Conservation (phyloP, 2,113 vertebrate genomes). For the Parus major region DNA sequence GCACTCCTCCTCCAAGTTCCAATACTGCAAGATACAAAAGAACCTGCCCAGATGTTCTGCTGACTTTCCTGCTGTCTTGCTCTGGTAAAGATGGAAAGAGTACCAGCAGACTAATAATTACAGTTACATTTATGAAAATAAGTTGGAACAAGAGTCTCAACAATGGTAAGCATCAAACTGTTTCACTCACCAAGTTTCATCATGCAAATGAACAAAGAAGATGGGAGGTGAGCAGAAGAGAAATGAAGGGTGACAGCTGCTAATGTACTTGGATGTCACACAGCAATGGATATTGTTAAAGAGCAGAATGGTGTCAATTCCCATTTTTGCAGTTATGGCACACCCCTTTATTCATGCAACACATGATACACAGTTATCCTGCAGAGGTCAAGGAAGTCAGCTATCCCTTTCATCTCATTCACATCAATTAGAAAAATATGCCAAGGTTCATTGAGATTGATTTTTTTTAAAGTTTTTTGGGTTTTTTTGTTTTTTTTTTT, state of each 20-base stretch:
- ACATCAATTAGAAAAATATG: conserved; percentile 19
- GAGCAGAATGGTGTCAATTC: not conserved
- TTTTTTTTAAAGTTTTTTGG: not conserved
- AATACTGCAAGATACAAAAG: not conserved
- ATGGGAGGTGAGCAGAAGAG: not conserved
- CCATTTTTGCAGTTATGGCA: conserved; percentile 9
- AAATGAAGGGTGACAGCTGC: conserved; percentile 6
- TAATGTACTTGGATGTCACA: not conserved
- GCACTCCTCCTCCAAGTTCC: not conserved
- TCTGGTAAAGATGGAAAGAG: not conserved
- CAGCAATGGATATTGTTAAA: not conserved
- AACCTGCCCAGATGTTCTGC: not conserved
- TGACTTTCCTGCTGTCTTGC: not conserved
- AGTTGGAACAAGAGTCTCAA: not conserved
- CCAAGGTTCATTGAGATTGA: not conserved
- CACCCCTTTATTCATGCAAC: not conserved
- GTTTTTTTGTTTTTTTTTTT: not conserved
- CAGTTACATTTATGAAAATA: not conserved
- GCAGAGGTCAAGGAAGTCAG: conserved; percentile 6
- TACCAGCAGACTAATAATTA: not conserved
- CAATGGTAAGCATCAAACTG: not conserved
- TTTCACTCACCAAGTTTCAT: not conserved
- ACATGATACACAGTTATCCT: not conserved
- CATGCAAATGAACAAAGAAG: not conserved
- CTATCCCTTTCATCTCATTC: conserved; percentile 6